These are phyloP conservation scores for Cremastinae sp. DNA, from an alignment of 2,888 invertebrate genomes.

Conservation along the genomic window DNA sequence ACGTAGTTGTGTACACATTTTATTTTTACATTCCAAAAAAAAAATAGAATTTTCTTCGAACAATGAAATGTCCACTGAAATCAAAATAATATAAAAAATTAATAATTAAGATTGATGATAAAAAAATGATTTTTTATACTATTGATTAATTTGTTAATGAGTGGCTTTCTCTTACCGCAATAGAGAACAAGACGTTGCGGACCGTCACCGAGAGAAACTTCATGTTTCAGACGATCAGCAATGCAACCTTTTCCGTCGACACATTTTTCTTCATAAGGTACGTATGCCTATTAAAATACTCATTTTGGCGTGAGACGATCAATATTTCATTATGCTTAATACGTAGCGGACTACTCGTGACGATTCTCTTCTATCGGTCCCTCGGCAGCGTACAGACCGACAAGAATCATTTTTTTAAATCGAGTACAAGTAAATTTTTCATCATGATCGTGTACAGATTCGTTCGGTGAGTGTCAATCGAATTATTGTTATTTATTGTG, in stretches of 20 bases:
- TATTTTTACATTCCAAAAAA: neutral
- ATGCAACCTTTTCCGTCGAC: constrained; percentile 92
- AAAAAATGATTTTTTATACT: neutral
- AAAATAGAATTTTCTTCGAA: neutral
- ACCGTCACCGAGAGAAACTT: constrained; percentile 88
- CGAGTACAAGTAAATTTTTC: constrained; percentile 80
- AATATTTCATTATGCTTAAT: constrained; percentile 45
- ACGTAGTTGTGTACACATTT: neutral
- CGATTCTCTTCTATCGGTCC: constrained; percentile 91
- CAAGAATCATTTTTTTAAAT: constrained; percentile 80
- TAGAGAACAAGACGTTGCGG: constrained; percentile 89
- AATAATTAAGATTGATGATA: neutral
- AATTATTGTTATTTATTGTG: too few species aligned
- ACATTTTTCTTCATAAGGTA: constrained; percentile 93
- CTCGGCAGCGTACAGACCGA: constrained; percentile 84
- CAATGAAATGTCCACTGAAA: neutral
- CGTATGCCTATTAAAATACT: constrained; percentile 52
- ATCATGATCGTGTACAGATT: constrained; percentile 84
- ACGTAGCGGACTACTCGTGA: constrained; percentile 89
- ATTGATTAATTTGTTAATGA: constrained; percentile 23
- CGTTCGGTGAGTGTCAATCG: constrained; percentile 82
- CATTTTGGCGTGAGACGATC: too few species aligned
- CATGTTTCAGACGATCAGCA: constrained; percentile 91
- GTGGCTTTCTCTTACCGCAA: constrained; percentile 73
- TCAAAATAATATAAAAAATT: neutral